Evolutionary conservation across 2,888 invertebrate species (phyloP), one percentile per base, ranked within the genome.

Genomic region (Agapostemon virescens): DNA sequence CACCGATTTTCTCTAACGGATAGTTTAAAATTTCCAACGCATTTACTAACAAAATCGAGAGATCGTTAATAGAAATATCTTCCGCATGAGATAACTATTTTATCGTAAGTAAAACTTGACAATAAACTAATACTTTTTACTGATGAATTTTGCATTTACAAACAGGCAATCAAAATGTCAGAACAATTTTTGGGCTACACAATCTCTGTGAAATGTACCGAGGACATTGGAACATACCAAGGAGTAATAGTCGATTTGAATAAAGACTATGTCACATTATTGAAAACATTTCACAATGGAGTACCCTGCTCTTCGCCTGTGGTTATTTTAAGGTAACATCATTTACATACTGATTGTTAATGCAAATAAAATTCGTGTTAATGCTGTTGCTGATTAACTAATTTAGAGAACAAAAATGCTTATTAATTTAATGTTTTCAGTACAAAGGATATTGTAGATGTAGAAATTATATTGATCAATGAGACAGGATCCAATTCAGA

Each of bases 281-380:
- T 95, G 15, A 96, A 97, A 91, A 96, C 97, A 20, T 98, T 97
- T 92, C 95, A 97, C 84, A 97, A 98, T 93, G 98, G 98, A 23
- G 93, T 95, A 49, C 95, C 95, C 42, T 88, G 94, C 90, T 94
- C 94, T 83, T 93, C 95, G 70, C 93, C 94, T 36, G 94, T 95
- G 89, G 94, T 96, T 66, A 94, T 94, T 68, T 93, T 96, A 79
- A 94, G 94, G 96, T 96, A 93, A 20, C 26, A 45, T 13, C n/a
- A 13, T 36, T 69, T 17, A 33, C 38, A 11, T 2, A 55, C 26
- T 58, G 38, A 66, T 6, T 38, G 38, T 17, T 33, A 33, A 6
- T 45, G 52, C 36, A 36, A 71, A 36, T 30, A 36, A n/a, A n/a
- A n/a, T n/a, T n/a, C n/a, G n/a, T n/a, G n/a, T n/a, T n/a, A n/a